Base-by-base conservation (phyloP, 1,140 invertebrate genomes). In the Lordiphosa collinella region DNA sequence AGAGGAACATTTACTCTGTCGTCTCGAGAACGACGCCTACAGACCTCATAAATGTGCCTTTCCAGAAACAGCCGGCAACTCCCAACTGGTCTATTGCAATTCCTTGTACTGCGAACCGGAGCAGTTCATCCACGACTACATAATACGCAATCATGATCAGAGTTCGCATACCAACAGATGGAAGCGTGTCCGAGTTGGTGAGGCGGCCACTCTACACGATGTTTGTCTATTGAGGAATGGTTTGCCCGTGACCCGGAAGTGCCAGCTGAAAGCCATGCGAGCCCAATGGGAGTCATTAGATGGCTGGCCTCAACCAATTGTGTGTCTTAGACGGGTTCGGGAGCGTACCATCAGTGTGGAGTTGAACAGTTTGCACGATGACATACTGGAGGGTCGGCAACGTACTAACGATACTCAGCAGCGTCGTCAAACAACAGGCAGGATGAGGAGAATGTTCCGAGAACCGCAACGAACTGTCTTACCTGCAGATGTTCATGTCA, bases 401-500 rank as follows among this genome's bases (percentile, higher is more conserved):
- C 52, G 47, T 9, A 58, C 56, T 8, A 62, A 63, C 3, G 38
- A 66, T 8, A 52, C 52, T 8, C 53, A 75, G 10, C 67, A 46
- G 8, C 75, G 80, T 1, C 62, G 57, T 0, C 43, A 52, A 8
- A 56, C 69, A 9, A 62, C 67, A 0, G 37, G 53, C 1, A 31
- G 49, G 0, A 56, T 88, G 54, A 43, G 78, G 1, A 40, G 35
- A 1, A 72, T 88, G 40, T 69, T 88, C 8, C 40, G 61, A 0
- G 49, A 68, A 25, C 35, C 13, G 1, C 49, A 85, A 5, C 46
- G 52, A 6, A 65, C 58, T 1, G 2, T 88, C 0, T 36, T 86
- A 8, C 82, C 86, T 2, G 78, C 67, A 4, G 86, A 88, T 65
- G 67, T 88, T 1, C 75, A 86, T 36, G 31, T 86, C n/a, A 73